Evolutionary conservation across 2,113 vertebrate species (phyloP), one percentile per base, ranked within the genome.

Genomic region (Hystrix cristata): DNA sequence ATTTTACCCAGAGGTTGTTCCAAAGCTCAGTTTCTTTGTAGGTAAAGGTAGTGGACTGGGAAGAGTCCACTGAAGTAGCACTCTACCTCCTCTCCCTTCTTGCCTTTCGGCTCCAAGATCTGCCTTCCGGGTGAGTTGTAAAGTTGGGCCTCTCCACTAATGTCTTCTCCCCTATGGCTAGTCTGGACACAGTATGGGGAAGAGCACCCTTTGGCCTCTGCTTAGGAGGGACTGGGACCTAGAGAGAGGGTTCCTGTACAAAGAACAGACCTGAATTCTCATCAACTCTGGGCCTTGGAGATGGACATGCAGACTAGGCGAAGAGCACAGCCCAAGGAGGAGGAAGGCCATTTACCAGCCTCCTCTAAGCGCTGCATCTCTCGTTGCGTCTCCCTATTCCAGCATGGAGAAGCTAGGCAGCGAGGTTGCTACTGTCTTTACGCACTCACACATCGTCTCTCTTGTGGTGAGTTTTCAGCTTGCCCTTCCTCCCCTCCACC

Each of bases 11-110:
- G 84, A 87, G 62, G 13, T 57, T 21, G 34, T 62, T 64, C 48
- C 97, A 60, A 97, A 95, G 16, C 59, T 64, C 51, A n/a, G 59
- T 97, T 85, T 53, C 57, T 96, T 97, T 95, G 18, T 96, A 99
- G 99, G 74, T 99, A 48, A 95, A 94, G 19, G 55, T 98, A 59
- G 76, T 5, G 0, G 98, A 98, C 38, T 90, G 95, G 87, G 92
- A 93, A 95, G 67, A 98, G 91, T 84, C 93, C 14, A 89, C 88
- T 0, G 98, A 99, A 96, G 98, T 98, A 31, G 96, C 98, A 2
- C 93, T 99, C 51, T 97, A 97, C 74, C 96, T 99, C 46, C 87
- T 99, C 53, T 97, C 98, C 46, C 95, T 99, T 34, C 98, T 99
- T 38, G 96, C 96, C 46, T 65, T 98, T 57, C 96, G 93, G 12